Evolutionary conservation across 2,113 vertebrate genomes (phyloP).

Genomic region (Mionectes macconnelli): DNA sequence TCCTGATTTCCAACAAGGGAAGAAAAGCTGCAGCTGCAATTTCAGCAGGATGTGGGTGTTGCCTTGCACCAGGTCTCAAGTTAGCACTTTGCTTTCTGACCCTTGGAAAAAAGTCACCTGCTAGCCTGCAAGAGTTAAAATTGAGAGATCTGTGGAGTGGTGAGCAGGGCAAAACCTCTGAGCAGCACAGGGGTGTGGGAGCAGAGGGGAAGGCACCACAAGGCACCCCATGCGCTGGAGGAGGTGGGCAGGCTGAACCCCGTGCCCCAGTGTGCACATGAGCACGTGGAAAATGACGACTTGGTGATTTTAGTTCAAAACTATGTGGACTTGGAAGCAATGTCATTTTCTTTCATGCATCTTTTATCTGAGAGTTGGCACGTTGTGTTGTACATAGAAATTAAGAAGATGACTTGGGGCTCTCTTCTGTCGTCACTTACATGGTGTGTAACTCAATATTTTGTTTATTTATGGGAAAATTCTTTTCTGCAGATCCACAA

Average conservation of each 20-base stretch:
- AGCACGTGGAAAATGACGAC: neutral
- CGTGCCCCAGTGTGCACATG: neutral
- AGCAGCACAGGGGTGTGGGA: rapidly evolving
- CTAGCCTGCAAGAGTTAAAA: neutral
- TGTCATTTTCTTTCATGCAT: slow-evolving; percentile 62
- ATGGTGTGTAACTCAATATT: slow-evolving; percentile 74
- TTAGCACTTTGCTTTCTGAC: neutral
- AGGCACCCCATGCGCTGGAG: neutral
- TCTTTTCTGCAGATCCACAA: slow-evolving; percentile 74
- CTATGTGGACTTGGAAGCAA: slow-evolving; percentile 72
- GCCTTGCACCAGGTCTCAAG: neutral
- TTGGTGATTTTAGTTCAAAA: slow-evolving; percentile 66
- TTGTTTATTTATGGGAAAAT: slow-evolving; percentile 81
- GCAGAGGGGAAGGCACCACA: neutral
- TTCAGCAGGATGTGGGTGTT: neutral
- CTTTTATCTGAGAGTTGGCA: slow-evolving; percentile 72
- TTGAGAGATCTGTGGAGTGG: rapidly evolving
- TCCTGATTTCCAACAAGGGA: neutral
- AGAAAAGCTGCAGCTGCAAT: neutral
- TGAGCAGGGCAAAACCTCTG: rapidly evolving
- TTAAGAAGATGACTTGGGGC: slow-evolving; percentile 70
- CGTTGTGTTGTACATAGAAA: slow-evolving; percentile 60
- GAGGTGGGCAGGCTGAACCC: neutral
- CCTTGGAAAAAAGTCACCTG: neutral
- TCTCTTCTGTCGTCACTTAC: slow-evolving; percentile 76